Base-by-base conservation (phyloP, 2,888 invertebrate species). In the Danaus chrysippus region DNA sequence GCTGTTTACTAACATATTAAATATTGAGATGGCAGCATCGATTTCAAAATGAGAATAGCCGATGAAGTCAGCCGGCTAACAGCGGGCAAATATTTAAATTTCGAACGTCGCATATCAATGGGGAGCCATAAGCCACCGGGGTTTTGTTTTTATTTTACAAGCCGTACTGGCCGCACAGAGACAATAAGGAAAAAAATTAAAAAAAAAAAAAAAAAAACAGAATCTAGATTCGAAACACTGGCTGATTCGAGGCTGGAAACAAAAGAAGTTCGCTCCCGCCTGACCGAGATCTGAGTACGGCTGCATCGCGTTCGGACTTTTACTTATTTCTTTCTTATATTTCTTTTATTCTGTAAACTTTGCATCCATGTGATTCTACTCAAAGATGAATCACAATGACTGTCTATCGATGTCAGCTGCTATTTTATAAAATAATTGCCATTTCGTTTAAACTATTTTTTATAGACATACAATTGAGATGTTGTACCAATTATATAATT, bases 31-130 rank as follows among this genome's bases (percentile, higher is more conserved):
- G 82, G 82, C 81, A 87, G 84, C 84, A 83, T 76, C 77, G 79
- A 83, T 82, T 80, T 79, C 76, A 80, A 82, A 83, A 86, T 83
- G 79, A 81, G 83, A 87, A 87, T 82, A 81, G 79, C 75, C 82
- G 83, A 86, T 85, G 86, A 80, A 84, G 81, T 80, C 81, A 84
- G 81, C 64, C 83, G 84, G 82, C 83, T 84, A 84, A 81, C 78
- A 78, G 49, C 49, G 77, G 85, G 87, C 86, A 91, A 88, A 90
- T 91, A 91, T 91, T 91, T 90, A 90, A 91, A 90, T 91, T 90
- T 90, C 88, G 87, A 88, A 86, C 83, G 84, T 86, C 87, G 89
- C 89, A 91, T 91, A 91, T 90, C 90, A 91, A 91, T 91, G 90
- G 89, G 86, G 87, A 87, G 83, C 89, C 90, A 91, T 91, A 91